phyloP scores from a whole-genome alignment of 2,113 vertebrate species.

The Edolisoma coerulescens region DNA sequence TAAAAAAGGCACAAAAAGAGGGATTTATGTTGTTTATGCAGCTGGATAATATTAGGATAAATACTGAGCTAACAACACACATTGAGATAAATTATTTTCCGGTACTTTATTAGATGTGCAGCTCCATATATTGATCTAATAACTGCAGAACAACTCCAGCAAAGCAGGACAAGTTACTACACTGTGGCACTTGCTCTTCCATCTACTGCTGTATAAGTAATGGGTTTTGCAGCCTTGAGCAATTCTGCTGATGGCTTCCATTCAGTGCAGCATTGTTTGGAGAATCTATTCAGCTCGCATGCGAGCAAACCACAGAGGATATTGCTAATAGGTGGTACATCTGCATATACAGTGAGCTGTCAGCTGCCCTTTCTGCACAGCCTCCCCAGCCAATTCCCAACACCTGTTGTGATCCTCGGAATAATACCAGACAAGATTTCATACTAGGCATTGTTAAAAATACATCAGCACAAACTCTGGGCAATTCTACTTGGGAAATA shows the following conservation, averaged over 20 bases:
- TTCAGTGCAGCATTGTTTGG: not conserved
- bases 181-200: not conserved
- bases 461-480: not conserved
- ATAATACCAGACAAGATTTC: not conserved
- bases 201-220: not conserved
- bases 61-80: not conserved
- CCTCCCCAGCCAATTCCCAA: conserved; percentile 29
- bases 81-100: not conserved
- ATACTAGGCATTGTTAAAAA: not conserved
- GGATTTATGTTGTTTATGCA: not conserved
- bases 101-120: not conserved
- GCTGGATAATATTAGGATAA: not conserved
- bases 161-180: conserved; percentile 6
- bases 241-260: conserved; percentile 33
- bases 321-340: conserved; percentile 9
- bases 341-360: conserved; percentile 30
- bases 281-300: not conserved
- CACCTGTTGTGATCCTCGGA: conserved; percentile 26
- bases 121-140: not conserved
- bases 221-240: conserved; percentile 34
- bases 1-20: not conserved
- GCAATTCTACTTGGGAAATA: not conserved
- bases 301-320: conserved; percentile 38
- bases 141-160: not conserved
- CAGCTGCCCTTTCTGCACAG: not conserved